These are phyloP conservation scores for Mus caroli DNA, from an alignment of 2,797 vertebrate genomes.

Conservation along the genomic window DNA sequence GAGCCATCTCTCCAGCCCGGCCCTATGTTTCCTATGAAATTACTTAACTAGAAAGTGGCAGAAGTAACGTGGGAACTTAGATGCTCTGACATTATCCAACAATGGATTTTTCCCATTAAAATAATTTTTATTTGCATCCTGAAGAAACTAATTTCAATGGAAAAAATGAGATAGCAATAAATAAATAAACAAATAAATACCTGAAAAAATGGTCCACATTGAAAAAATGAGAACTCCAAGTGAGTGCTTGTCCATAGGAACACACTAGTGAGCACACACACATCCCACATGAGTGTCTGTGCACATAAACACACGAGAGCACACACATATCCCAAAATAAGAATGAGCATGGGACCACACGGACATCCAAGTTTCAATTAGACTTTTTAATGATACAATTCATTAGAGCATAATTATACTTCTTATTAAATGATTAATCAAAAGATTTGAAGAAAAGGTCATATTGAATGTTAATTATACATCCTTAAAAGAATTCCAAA, in stretches of 20 bases:
- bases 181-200: background rate
- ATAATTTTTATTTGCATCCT: background rate
- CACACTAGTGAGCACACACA: no score
- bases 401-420: conserved; percentile 76
- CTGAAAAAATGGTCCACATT: background rate
- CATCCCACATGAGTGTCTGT: background rate
- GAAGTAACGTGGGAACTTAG: background rate
- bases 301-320: background rate
- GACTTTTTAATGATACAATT: conserved; percentile 72
- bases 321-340: background rate
- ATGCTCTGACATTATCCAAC: background rate
- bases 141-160: conserved; percentile 54
- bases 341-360: background rate
- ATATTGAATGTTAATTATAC: conserved; percentile 75
- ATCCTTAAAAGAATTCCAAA: conserved; percentile 70
- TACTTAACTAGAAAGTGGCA: conserved; percentile 15
- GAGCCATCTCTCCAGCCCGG: background rate
- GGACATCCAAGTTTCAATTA: conserved; percentile 54
- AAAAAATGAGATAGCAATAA: background rate
- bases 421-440: conserved; percentile 75
- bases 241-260: no score
- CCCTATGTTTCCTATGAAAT: background rate
- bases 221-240: background rate
- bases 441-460: conserved; percentile 76
- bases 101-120: background rate